These are phyloP conservation scores for Dione juno DNA, from an alignment of 2,888 invertebrate genomes.

Conservation along the genomic window DNA sequence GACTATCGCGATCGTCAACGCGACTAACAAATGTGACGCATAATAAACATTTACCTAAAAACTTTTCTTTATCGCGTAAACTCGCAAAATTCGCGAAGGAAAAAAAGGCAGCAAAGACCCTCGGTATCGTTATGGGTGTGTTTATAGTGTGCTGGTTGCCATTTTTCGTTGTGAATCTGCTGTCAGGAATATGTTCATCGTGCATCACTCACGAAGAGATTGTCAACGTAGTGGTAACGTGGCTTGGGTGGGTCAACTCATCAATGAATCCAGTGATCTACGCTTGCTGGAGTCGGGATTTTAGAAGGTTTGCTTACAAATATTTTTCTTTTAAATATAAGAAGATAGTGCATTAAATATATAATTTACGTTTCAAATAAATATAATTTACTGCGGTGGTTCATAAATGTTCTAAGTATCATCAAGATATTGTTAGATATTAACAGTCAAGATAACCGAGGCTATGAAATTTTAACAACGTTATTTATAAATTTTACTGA, in stretches of 20 bases:
- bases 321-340: background rate
- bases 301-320: constrained; percentile 88
- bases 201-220: constrained; percentile 95
- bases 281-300: constrained; percentile 99
- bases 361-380: background rate
- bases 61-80: constrained; percentile 96
- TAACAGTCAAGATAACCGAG: background rate
- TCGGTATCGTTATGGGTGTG: constrained; percentile 98
- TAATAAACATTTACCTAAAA: constrained; percentile 88
- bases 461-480: background rate
- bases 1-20: constrained; percentile 87
- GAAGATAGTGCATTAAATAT: background rate
- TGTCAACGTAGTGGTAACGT: constrained; percentile 94
- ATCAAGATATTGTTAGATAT: too few relatives aligned
- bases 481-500: background rate
- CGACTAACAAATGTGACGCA: constrained; percentile 85
- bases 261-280: constrained; percentile 99
- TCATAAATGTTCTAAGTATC: too few relatives aligned
- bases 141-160: constrained; percentile 99
- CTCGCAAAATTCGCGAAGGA: constrained; percentile 98
- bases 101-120: constrained; percentile 98
- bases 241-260: constrained; percentile 98
- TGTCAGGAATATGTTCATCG: constrained; percentile 94
- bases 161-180: constrained; percentile 96
- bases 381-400: background rate